Conservation (phyloP, 2,888 invertebrate genomes). For the Yponomeuta malinellus region DNA sequence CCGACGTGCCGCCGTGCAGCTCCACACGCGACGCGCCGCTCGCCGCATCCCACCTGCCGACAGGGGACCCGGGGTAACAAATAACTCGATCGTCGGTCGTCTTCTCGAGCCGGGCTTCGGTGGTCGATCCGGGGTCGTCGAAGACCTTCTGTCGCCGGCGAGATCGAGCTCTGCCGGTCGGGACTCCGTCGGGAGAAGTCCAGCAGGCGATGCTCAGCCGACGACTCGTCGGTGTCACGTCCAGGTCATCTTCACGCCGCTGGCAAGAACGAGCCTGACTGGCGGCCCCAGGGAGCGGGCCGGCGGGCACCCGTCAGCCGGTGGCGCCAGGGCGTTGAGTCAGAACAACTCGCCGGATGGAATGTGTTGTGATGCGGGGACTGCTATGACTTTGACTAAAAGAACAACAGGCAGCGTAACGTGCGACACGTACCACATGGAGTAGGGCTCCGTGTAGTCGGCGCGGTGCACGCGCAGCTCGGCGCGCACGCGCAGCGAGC, state of each 20-base stretch:
- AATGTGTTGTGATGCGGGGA: neutral
- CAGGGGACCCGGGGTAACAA: neutral
- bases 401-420: neutral
- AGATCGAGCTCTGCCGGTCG: too few species aligned
- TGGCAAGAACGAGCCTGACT: neutral
- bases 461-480: constrained; percentile 45
- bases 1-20: constrained; percentile 46
- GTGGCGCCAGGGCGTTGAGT: too few species aligned
- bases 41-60: constrained; percentile 48
- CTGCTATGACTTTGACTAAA: neutral
- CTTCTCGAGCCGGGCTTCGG: too few species aligned
- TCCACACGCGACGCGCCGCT: constrained; percentile 48
- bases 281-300: neutral
- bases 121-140: too few species aligned
- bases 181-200: too few species aligned
- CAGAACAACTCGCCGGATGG: neutral
- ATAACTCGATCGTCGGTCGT: neutral
- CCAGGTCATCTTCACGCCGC: neutral
- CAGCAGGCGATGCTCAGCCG: too few species aligned
- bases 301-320: too few species aligned
- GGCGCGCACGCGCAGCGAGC: constrained; percentile 39
- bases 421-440: constrained; percentile 34
- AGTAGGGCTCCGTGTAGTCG: constrained; percentile 50
- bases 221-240: neutral
- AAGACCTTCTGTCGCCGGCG: too few species aligned